Conservation (phyloP, 2,888 invertebrate species). For the Drosophila pseudotakahashii region DNA sequence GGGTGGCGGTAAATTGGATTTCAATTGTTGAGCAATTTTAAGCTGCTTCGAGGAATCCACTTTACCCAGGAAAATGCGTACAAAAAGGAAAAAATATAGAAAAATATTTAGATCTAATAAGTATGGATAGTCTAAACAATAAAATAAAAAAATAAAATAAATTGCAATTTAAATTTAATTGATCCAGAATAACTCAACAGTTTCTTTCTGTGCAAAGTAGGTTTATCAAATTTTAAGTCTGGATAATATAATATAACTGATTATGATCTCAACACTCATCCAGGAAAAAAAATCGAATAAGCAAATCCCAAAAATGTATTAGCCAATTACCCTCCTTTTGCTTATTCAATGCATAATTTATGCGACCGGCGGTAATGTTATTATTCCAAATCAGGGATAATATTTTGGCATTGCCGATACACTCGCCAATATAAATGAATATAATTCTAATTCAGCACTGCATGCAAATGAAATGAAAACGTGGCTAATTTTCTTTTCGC, state of each 20-base stretch:
- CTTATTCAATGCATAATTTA: slow-evolving; percentile 39
- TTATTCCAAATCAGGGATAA: slow-evolving; percentile 42
- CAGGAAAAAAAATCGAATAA: background rate
- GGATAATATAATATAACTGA: background rate
- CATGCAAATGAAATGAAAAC: slow-evolving; percentile 61
- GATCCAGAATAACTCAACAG: no score
- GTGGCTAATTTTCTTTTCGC: slow-evolving; percentile 68
- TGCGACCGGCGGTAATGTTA: slow-evolving; percentile 42
- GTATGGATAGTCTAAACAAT: no score
- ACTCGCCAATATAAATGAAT: slow-evolving; percentile 21
- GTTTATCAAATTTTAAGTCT: background rate
- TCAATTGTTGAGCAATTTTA: slow-evolving; percentile 46
- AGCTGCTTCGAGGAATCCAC: slow-evolving; percentile 6
- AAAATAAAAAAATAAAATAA: no score
- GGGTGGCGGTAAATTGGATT: slow-evolving; percentile 33
- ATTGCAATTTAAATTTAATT: no score
- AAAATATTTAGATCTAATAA: no score
- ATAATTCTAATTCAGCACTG: slow-evolving; percentile 50
- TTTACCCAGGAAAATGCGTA: background rate
- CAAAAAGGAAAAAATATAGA: background rate
- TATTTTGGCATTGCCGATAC: slow-evolving; percentile 38
- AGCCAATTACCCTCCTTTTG: slow-evolving; percentile 8
- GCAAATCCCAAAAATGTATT: slow-evolving; percentile 22
- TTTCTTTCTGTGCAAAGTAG: background rate
- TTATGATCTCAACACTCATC: background rate